Evolutionary conservation across 2,113 vertebrate genomes (phyloP).

Genomic region (Osmerus eperlanus): DNA sequence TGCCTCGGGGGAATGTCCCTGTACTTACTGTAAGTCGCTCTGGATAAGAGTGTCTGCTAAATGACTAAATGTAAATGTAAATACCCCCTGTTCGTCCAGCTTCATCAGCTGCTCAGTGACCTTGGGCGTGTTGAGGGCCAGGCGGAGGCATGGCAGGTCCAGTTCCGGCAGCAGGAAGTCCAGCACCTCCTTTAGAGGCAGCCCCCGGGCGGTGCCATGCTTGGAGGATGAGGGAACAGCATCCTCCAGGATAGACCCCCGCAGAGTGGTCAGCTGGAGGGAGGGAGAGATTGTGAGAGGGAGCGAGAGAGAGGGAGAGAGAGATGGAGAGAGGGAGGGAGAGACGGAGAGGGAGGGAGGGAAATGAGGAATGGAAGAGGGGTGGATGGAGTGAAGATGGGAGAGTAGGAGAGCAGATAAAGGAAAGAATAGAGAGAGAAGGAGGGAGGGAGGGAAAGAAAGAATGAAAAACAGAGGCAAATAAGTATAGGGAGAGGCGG

Average conservation of each 20-base stretch:
- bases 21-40: no score
- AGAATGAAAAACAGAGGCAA: slow-evolving; percentile 4
- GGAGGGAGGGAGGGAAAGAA: neutral
- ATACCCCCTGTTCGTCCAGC: slow-evolving; percentile 95
- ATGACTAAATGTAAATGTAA: no score
- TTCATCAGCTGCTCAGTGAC: slow-evolving; percentile 97
- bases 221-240: slow-evolving; percentile 90
- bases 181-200: slow-evolving; percentile 90
- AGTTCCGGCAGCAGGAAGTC: slow-evolving; percentile 90
- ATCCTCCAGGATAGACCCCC: slow-evolving; percentile 89
- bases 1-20: no score
- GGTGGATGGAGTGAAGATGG: neutral
- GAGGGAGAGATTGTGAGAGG: neutral
- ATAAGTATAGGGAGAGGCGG: neutral
- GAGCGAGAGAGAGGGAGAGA: neutral
- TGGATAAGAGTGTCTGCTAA: no score
- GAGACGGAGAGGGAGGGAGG: neutral
- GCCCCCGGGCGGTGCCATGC: slow-evolving; percentile 85
- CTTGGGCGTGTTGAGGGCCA: slow-evolving; percentile 94
- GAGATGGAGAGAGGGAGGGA: neutral
- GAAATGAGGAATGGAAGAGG: neutral
- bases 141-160: slow-evolving; percentile 84
- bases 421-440: neutral
- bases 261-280: slow-evolving; percentile 84
- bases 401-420: neutral